These are phyloP conservation scores for Chrysemys picta DNA, from an alignment of 2,113 vertebrate species.

Conservation along the genomic window DNA sequence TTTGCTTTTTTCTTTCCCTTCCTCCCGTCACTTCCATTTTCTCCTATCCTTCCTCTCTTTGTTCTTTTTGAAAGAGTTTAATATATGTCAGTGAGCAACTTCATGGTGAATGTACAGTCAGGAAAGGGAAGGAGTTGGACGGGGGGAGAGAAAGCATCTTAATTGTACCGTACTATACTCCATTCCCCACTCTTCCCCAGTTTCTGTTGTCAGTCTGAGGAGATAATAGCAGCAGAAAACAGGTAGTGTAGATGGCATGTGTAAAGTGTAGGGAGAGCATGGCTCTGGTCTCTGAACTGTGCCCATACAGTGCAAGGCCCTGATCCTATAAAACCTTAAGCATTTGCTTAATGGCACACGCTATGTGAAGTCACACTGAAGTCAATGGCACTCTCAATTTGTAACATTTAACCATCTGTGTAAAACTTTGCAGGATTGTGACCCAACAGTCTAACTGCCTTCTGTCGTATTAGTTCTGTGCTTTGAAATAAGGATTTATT, in stretches of 20 bases:
- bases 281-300: neutral
- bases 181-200: neutral
- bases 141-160: neutral
- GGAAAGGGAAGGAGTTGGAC: constrained; percentile 48
- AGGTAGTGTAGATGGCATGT: neutral
- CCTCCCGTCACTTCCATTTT: neutral
- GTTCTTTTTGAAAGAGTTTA: constrained; percentile 17
- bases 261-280: neutral
- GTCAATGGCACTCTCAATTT: neutral
- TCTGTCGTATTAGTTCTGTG: neutral
- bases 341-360: neutral
- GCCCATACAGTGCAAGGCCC: neutral
- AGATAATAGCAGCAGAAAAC: neutral
- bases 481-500: neutral
- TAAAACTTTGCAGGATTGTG: neutral
- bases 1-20: neutral
- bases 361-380: neutral
- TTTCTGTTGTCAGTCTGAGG: neutral
- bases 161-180: neutral
- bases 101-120: neutral
- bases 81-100: neutral
- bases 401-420: neutral
- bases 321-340: neutral
- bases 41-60: constrained; percentile 41
- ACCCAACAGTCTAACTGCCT: neutral